These are phyloP conservation scores for Saguinus imperator DNA, from an alignment of 2,113 vertebrate species.

Conservation along the genomic window DNA sequence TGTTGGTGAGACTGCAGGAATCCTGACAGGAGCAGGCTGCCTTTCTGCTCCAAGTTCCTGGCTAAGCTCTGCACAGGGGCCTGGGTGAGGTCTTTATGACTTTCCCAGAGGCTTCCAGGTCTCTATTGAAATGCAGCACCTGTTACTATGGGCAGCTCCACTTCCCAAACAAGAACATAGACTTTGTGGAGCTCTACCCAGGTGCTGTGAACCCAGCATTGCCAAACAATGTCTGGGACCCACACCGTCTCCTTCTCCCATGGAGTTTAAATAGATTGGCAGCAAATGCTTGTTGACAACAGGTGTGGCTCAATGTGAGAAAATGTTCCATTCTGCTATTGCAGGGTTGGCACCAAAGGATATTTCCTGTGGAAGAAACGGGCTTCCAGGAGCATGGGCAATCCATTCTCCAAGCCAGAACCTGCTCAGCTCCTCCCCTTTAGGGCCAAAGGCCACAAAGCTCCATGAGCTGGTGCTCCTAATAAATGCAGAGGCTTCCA, in stretches of 20 bases:
- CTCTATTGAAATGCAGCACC: background rate
- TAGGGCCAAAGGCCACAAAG: background rate
- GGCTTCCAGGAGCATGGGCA: background rate
- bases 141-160: slow-evolving; percentile 42
- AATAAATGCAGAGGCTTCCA: background rate
- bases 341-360: slow-evolving; percentile 14
- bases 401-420: background rate
- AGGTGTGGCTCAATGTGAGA: slow-evolving; percentile 60
- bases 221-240: slow-evolving; percentile 32
- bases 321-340: background rate
- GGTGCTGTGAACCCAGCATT: background rate
- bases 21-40: background rate
- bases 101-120: background rate
- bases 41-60: background rate
- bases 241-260: slow-evolving; percentile 8
- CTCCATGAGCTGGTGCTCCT: background rate
- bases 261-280: slow-evolving; percentile 44
- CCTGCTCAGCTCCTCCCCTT: background rate
- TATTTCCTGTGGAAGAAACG: background rate
- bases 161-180: slow-evolving; percentile 36
- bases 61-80: background rate
- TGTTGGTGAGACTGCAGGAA: background rate
- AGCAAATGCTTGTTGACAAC: slow-evolving; percentile 54
- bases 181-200: slow-evolving; percentile 22
- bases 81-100: background rate